phyloP scores from a whole-genome alignment of 2,113 vertebrate species.

The Brevimyrus niger region DNA sequence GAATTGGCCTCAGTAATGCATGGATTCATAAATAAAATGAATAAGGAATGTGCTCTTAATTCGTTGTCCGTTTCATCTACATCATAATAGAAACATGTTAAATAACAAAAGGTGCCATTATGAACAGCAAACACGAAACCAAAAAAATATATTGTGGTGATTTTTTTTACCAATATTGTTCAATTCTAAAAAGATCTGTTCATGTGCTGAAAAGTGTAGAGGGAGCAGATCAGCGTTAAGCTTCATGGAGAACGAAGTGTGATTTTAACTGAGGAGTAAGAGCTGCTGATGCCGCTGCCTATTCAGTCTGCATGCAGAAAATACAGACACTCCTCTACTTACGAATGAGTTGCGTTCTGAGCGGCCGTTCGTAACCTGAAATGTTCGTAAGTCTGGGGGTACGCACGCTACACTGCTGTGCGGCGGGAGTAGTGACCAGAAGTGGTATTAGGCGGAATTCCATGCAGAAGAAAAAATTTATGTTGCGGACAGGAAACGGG shows the following conservation, averaged over 20 bases:
- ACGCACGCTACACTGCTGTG: no score
- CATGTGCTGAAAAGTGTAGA: not conserved
- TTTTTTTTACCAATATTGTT: not conserved
- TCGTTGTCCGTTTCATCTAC: not conserved
- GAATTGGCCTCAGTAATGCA: no score
- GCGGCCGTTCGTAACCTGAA: no score
- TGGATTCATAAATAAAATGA: no score
- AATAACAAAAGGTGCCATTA: not conserved
- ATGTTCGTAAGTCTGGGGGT: no score
- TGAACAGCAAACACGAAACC: not conserved
- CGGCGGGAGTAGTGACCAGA: no score
- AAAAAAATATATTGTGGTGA: not conserved
- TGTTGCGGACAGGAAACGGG: no score
- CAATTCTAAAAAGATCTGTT: not conserved
- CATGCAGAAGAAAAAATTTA: no score
- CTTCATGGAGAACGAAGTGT: not conserved
- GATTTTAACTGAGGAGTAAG: not conserved
- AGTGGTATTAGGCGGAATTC: no score
- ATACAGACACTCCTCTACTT: not conserved
- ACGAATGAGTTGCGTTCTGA: no score
- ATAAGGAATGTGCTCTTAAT: not conserved
- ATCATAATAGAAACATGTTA: not conserved
- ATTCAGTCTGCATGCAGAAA: not conserved
- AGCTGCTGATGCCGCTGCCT: not conserved
- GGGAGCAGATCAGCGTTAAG: not conserved